Conservation (phyloP, 2,888 invertebrate species). For the Archaeoteleia sp. region DNA sequence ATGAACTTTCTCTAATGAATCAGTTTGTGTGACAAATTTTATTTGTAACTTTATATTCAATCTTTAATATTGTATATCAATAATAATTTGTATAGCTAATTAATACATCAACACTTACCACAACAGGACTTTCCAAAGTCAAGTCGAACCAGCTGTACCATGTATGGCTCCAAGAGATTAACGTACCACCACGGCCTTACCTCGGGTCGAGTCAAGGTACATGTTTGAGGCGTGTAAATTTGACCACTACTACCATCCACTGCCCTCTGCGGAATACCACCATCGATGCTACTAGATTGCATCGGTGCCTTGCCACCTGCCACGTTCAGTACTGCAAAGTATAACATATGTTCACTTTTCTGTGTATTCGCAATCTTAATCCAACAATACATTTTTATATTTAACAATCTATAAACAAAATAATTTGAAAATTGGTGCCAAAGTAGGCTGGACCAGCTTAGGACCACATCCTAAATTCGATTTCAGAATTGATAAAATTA, state of each 20-base stretch:
- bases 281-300: slow-evolving; percentile 89
- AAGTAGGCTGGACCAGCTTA: too few relatives aligned
- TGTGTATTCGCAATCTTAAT: too few relatives aligned
- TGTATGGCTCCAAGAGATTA: slow-evolving; percentile 93
- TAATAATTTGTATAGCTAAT: neutral
- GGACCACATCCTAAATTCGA: too few relatives aligned
- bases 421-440: too few relatives aligned
- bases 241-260: slow-evolving; percentile 93
- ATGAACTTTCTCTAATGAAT: too few relatives aligned
- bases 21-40: slow-evolving; percentile 22
- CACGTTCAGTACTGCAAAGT: slow-evolving; percentile 88
- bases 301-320: slow-evolving; percentile 96
- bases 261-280: slow-evolving; percentile 92
- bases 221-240: slow-evolving; percentile 88
- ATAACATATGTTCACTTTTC: slow-evolving; percentile 51
- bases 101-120: slow-evolving; percentile 79
- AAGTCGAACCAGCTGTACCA: slow-evolving; percentile 93
- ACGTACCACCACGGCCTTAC: slow-evolving; percentile 97
- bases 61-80: neutral
- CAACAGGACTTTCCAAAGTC: slow-evolving; percentile 95
- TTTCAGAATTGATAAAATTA: too few relatives aligned
- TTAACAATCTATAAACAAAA: too few relatives aligned
- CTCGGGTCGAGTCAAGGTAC: slow-evolving; percentile 89
- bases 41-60: slow-evolving; percentile 13
- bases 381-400: too few relatives aligned